Conservation (phyloP, 2,797 vertebrate species). For the Lutjanus campechanus region DNA sequence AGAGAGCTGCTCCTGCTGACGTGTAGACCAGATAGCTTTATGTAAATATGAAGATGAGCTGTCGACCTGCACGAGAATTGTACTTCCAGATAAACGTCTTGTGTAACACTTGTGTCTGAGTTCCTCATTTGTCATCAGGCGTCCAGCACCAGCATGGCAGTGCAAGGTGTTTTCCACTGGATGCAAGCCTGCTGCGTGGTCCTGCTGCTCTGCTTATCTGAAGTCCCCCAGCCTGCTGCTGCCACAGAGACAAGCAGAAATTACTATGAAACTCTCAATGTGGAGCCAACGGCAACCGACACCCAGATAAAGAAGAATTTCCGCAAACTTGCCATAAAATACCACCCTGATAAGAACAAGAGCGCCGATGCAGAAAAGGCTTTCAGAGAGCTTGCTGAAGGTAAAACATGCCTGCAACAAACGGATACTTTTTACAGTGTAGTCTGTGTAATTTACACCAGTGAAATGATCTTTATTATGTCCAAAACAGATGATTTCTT, state of each 20-base stretch:
- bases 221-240: neutral
- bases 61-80: constrained; percentile 18
- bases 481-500: neutral
- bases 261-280: constrained; percentile 67
- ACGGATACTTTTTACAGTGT: neutral
- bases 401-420: constrained; percentile 52
- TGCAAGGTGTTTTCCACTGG: constrained; percentile 21
- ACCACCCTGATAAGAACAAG: constrained; percentile 84
- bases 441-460: too few relatives aligned
- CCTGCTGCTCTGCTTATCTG: constrained; percentile 49
- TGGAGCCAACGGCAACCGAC: constrained; percentile 61
- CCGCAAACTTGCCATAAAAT: constrained; percentile 72
- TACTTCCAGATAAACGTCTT: neutral
- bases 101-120: neutral
- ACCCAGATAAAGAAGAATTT: constrained; percentile 76
- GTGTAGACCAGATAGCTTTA: constrained; percentile 9
- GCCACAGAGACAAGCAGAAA: constrained; percentile 11
- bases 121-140: constrained; percentile 8
- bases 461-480: neutral
- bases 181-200: constrained; percentile 20
- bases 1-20: neutral
- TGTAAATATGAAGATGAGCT: constrained; percentile 17
- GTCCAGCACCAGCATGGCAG: constrained; percentile 51
- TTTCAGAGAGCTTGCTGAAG: constrained; percentile 82
- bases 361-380: constrained; percentile 72